Evolutionary conservation across 2,888 invertebrate genomes (phyloP), one percentile per base, ranked within the genome.

Genomic region (Mythimna pallens): DNA sequence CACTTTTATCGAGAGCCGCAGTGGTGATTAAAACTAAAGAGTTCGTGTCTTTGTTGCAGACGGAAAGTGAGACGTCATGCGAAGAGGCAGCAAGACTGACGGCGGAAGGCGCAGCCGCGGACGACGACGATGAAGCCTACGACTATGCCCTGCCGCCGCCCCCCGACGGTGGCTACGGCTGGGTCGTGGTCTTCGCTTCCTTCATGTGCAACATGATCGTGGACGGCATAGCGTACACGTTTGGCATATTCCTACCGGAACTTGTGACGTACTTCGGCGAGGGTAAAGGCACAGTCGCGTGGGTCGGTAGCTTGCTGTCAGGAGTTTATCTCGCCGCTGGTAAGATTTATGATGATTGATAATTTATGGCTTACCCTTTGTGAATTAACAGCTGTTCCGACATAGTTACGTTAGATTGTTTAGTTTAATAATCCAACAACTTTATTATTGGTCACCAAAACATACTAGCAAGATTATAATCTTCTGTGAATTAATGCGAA

Each of bases 131-230:
- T 83, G 97, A 97, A 85, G 96, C 94, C 58, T 96, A 94, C 86
- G 97, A 98, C 90, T 98, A 98, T 89, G 98, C 98, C 86, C 95
- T 98, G 80, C 98, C 98, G 34, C 98, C 98, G 70, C 98, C 98
- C 68, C 98, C 98, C 55, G 98, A 98, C 93, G 98, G 98, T 83
- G 99, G 99, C 66, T 99, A 98, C 95, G 98, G 98, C 76, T 99
- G 98, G 99, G 96, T 99, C 90, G 98, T 99, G 91, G 99, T 99
- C 70, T 98, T 99, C 89, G 99, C 99, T 69, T 99, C 99, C 61
- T 99, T 99, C 95, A 98, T 99, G 97, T 99, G 99, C 95, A 99
- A 99, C 97, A 97, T 99, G 97, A 98, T 99, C 87, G 99, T 99
- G 73, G 99, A 99, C 94, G 99, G 99, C 87, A 99, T 99, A 81